These are phyloP conservation scores for Brachionus asplanchnoidis DNA, from an alignment of 1,140 invertebrate genomes.

Conservation along the genomic window DNA sequence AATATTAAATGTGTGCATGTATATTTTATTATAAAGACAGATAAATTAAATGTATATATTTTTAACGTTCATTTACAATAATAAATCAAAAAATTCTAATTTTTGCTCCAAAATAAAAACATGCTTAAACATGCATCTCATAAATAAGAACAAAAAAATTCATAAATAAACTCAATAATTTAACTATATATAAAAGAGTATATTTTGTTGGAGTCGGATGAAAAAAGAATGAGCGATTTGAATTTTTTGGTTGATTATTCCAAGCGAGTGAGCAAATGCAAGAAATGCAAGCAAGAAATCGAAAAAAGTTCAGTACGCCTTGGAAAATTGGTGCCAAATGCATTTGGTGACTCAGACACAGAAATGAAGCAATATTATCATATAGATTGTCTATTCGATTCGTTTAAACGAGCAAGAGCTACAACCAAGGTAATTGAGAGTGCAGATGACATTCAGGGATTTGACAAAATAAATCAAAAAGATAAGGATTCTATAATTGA, in stretches of 20 bases:
- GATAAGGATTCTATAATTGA: conserved; percentile 65
- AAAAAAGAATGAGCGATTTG: conserved; percentile 16
- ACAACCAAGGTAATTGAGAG: conserved; percentile 75
- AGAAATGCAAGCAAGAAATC: conserved; percentile 76
- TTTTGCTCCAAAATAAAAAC: not conserved
- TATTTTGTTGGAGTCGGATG: not conserved
- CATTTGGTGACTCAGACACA: conserved; percentile 66
- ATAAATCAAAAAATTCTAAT: not conserved
- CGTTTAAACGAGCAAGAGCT: conserved; percentile 69
- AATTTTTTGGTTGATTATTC: conserved; percentile 33
- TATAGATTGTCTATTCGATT: conserved; percentile 71
- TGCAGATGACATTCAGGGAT: conserved; percentile 72
- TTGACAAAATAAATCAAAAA: conserved; percentile 64
- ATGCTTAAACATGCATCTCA: conserved; percentile 28
- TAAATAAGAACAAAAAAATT: not conserved
- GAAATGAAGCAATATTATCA: conserved; percentile 83
- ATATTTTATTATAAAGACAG: too few species aligned
- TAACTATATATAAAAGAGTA: not conserved
- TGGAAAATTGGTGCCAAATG: conserved; percentile 69
- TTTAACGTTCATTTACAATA: not conserved
- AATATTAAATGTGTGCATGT: too few species aligned
- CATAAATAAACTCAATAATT: not conserved
- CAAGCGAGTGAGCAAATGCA: conserved; percentile 60
- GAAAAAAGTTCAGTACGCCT: conserved; percentile 68
- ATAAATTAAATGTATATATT: not conserved